phyloP scores from a whole-genome alignment of 1,140 invertebrate species.

The Fopius arisanus region DNA sequence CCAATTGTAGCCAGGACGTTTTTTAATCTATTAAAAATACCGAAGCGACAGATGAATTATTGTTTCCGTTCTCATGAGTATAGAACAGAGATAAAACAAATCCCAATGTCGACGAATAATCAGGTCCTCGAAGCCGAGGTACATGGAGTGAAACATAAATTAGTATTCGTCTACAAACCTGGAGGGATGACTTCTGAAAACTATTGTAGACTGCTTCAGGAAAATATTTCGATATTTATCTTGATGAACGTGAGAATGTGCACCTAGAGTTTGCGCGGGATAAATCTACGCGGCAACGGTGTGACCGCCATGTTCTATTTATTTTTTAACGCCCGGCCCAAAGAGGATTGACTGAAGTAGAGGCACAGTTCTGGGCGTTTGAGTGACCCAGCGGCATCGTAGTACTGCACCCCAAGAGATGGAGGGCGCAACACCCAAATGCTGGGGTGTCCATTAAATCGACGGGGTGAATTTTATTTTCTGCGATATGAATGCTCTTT shows the following conservation, averaged over 20 bases:
- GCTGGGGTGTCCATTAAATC: too few species aligned
- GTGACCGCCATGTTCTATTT: conserved; percentile 3
- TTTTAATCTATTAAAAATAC: background rate
- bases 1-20: too few species aligned
- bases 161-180: background rate
- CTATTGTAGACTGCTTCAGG: background rate
- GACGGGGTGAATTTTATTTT: too few species aligned
- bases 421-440: too few species aligned
- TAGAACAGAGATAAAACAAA: background rate
- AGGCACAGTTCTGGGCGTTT: too few species aligned
- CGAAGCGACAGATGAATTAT: background rate
- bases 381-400: too few species aligned
- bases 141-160: background rate
- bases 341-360: too few species aligned
- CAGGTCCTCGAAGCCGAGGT: background rate
- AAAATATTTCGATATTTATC: background rate
- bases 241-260: too few species aligned
- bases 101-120: background rate
- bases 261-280: conserved; percentile 3
- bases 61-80: background rate
- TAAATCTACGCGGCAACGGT: conserved; percentile 12
- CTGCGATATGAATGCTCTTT: too few species aligned
- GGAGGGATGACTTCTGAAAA: background rate
- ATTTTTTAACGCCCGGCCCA: background rate
- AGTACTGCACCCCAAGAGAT: too few species aligned